phyloP scores from a whole-genome alignment of 2,797 vertebrate species.

The Nothura maculosa region DNA sequence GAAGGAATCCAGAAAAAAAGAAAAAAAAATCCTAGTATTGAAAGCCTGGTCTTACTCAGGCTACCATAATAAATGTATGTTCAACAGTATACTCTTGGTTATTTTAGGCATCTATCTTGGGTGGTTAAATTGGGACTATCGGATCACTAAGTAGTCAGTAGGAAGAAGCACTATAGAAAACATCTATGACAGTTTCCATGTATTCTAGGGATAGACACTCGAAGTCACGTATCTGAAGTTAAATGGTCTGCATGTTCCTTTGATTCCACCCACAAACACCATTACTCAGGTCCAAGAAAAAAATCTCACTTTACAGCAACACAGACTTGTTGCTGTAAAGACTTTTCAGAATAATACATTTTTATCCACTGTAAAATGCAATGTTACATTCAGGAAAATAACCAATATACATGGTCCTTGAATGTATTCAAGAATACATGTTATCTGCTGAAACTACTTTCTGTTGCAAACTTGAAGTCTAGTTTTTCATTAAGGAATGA shows the following conservation, averaged over 20 bases:
- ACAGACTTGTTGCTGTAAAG: neutral
- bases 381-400: neutral
- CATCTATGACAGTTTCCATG: neutral
- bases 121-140: neutral
- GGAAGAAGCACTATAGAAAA: neutral
- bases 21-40: neutral
- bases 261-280: neutral
- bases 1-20: neutral
- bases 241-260: neutral
- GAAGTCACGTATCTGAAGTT: neutral
- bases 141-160: neutral
- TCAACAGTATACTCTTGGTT: neutral
- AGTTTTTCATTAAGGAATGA: neutral
- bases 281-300: neutral
- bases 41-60: neutral
- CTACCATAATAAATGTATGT: neutral
- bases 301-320: neutral
- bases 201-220: neutral
- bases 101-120: neutral
- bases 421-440: neutral
- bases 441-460: neutral
- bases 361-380: neutral
- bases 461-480: neutral
- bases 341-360: neutral
- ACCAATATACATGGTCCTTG: rapidly evolving